Evolutionary conservation across 1,140 invertebrate genomes (phyloP), one percentile per base, ranked within the genome.

Genomic region (Thaumetopoea pityocampa): DNA sequence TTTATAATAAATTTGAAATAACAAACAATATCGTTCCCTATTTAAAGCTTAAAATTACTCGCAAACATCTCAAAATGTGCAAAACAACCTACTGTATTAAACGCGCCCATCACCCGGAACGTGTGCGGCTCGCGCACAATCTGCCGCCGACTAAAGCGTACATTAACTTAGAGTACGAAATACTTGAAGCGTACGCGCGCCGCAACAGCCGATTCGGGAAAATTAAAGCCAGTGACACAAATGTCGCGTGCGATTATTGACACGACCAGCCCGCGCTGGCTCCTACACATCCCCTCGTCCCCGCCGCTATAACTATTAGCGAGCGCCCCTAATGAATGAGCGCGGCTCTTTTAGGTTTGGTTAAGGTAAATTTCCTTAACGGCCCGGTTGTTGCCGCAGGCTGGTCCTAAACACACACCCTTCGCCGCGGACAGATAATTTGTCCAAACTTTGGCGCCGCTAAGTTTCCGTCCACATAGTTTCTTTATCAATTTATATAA

Each of bases 371-470:
- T 51, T 51, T 51, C 46, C 49, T 51, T 51, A 51, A 38, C 40
- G 40, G 41, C 29, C 47, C 32, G 28, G 46, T 35, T 40, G 48
- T 35, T 37, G 35, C 26, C 19, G 24, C 37, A 41, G 27, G 37
- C 37, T 14, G 8, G 46, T 54, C 58, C 58, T 62, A 62, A 62
- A 51, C 54, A 57, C 58, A 61, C 54, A 48, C 34, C 35, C 42
- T 34, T 17, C 36, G 42, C 22, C 43, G 51, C 32, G 51, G 51
- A 54, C 51, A 49, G 55, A 53, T 58, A 53, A 59, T 50, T 55
- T 59, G 51, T 54, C 45, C 51, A 34, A 42, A 52, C 33, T 51
- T 55, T 1, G 14, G 24, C 40, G 37, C 12, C 35, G 40, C 29
- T 42, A 50, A 63, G 41, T 63, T 59, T 20, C 48, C 32, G 37